Evolutionary conservation across 2,797 vertebrate genomes (phyloP), one percentile per base, ranked within the genome.

Genomic region (Paramormyrops hopkinsi): DNA sequence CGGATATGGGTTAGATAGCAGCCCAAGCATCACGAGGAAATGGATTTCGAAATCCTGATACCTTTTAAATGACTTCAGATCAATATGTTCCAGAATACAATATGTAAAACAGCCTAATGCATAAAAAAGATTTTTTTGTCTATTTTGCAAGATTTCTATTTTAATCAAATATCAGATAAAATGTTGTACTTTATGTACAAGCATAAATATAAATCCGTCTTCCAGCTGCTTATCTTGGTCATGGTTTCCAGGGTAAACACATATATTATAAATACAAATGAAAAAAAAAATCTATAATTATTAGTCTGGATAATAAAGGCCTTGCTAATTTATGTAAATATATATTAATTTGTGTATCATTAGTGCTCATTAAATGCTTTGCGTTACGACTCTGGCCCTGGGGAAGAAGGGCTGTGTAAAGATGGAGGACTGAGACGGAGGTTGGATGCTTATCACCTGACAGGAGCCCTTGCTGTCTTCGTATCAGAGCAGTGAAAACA

Each of bases 31-130:
- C 90, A 90, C 88, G 92, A 93, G 90, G 92, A 95, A 96, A 96
- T 95, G 94, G 92, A 89, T 93, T 94, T 94, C 94, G 93, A 95
- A 95, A 94, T 94, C 88, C 90, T 93, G 90, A 91, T 93, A 91
- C 92, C 87, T 46, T 94, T 96, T 65, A 91, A 96, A 96, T 96
- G 94, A 93, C 90, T 91, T 89, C 88, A 94, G 94, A 96, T 97
- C 96, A 95, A 96, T 97, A 96, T 92, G 92, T 92, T 94, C 92
- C 90, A 93, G 12, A 86, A 54, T 86, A 91, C 91, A 92, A 90
- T 89, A 95, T 95, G 94, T 95, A 95, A 95, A 96, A 95, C 92
- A 90, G 86, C 91, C 3, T 90, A 92, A 69, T 37, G 82, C 11
- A 53, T 65, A 69, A 69, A 33, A 59, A 69, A 69, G 1, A 2